Evolutionary conservation across 2,888 invertebrate species (phyloP), one percentile per base, ranked within the genome.

Genomic region (Neoscelio sp.): DNA sequence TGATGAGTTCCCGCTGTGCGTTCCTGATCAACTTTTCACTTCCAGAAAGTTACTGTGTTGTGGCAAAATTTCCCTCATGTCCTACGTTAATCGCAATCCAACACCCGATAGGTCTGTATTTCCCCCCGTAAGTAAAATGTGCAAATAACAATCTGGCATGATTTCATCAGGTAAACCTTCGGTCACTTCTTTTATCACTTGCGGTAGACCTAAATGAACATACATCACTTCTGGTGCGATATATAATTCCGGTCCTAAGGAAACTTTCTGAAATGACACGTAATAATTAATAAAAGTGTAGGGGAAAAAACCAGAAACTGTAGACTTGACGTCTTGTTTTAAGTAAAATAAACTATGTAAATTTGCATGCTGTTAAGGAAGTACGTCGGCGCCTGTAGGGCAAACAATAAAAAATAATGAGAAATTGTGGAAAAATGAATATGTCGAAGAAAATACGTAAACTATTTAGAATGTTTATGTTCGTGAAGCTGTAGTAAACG

Each of bases 191-290:
- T 88, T 87, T 54, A 91, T 89, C 50, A 90, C 88, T 85, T 90
- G 85, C 1, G 91, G 90, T 17, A 91, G 85, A 48, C 87, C 86
- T 67, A 91, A 83, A 56, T 88, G 89, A 4, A 88, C 84, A 48
- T 91, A 91, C 91, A 91, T 91, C 82, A 90, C 86, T 82, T 91
- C 91, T 15, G 91, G 91, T 20, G 91, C 91, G 26, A 89, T 84
- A 71, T 89, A 90, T 46, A 91, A 81, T 77, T 91, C 91, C 28
- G 89, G 85, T 8, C 91, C 91, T 58, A 91, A 82, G 1, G 89
- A 88, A 38, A 91, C 86, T 85, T 87, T 89, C 89, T 91, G 50
- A n/a, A n/a, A n/a, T n/a, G n/a, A n/a, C n/a, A n/a, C n/a, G n/a
- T n/a, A n/a, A n/a, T n/a, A n/a, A n/a, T n/a, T n/a, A n/a, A n/a